Percentiles rank a stretch among this genome's conserved stretches.
Conservation (phyloP, 2,797 vertebrate genomes). For the Sorex maritimensis region DNA sequence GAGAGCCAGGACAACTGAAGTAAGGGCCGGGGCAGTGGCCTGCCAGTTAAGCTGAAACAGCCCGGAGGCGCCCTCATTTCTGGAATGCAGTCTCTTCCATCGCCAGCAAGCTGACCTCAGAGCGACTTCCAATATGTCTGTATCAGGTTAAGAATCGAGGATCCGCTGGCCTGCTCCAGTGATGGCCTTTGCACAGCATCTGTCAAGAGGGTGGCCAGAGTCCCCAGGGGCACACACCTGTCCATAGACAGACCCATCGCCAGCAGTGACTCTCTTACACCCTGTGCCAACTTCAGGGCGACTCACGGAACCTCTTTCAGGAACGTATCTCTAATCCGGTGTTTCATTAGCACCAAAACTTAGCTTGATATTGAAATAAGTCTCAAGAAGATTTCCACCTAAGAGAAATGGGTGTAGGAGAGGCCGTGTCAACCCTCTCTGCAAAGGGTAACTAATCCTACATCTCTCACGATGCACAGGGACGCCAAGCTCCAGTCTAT, state of each 20-base stretch:
- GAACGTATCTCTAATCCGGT: constrained; percentile 87
- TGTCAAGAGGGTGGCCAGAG: constrained; percentile 81
- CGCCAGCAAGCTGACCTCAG: constrained; percentile 83
- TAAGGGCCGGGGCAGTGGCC: constrained; percentile 87
- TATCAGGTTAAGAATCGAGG: too few species aligned
- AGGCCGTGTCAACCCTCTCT: constrained; percentile 51
- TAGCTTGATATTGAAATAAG: constrained; percentile 82
- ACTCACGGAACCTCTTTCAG: constrained; percentile 83
- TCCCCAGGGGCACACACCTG: constrained; percentile 92
- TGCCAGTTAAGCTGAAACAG: constrained; percentile 88
- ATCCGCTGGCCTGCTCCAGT: constrained; percentile 79
- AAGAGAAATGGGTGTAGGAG: constrained; percentile 60
- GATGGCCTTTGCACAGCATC: constrained; percentile 85
- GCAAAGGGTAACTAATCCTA: constrained; percentile 57
- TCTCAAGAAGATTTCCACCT: constrained; percentile 68
- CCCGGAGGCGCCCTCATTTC: constrained; percentile 83
- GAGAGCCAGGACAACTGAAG: constrained; percentile 88
- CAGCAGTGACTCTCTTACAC: constrained; percentile 85
- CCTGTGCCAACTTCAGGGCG: constrained; percentile 85
- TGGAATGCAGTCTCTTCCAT: constrained; percentile 86
- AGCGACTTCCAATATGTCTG: constrained; percentile 80
- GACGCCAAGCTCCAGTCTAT: constrained; percentile 23
- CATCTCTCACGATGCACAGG: constrained; percentile 60
- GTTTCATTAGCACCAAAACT: constrained; percentile 87
- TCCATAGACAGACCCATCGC: constrained; percentile 87